These are phyloP conservation scores for Eumacrocentrus americanus DNA, from an alignment of 2,888 invertebrate genomes.

Conservation along the genomic window DNA sequence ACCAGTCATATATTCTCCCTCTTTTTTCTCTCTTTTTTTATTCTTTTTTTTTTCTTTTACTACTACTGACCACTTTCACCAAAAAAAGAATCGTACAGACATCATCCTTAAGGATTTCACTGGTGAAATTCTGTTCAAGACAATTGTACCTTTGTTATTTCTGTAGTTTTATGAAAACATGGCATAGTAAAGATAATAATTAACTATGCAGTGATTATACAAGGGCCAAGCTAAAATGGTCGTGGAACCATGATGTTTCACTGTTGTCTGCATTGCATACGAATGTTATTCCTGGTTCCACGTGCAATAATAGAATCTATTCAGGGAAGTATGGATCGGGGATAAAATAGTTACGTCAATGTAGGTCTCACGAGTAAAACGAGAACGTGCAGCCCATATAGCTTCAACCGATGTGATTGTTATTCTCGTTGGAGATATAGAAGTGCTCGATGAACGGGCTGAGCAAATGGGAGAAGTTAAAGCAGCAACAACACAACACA, in stretches of 20 bases:
- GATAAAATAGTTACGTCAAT: constrained; percentile 19
- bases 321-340: constrained; percentile 5
- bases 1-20: too few relatives aligned
- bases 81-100: neutral
- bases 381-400: constrained; percentile 6
- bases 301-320: constrained; percentile 16
- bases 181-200: too few relatives aligned
- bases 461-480: neutral
- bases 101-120: neutral
- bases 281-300: constrained; percentile 14
- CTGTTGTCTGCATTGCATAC: neutral
- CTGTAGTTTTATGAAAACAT: too few relatives aligned
- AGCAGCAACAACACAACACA: neutral
- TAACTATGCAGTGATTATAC: too few relatives aligned
- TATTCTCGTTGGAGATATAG: neutral
- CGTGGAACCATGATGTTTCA: neutral
- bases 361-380: constrained; percentile 13
- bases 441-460: neutral
- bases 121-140: neutral
- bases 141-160: neutral
- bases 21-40: too few relatives aligned
- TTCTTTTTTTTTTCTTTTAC: neutral
- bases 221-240: neutral
- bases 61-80: constrained; percentile 1
- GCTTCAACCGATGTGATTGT: neutral